A percentile compares a stretch with the other conserved stretches of the same genome.
Evolutionary conservation across 1,140 invertebrate genomes (phyloP).

Genomic region (Rhagoletis pomonella): DNA sequence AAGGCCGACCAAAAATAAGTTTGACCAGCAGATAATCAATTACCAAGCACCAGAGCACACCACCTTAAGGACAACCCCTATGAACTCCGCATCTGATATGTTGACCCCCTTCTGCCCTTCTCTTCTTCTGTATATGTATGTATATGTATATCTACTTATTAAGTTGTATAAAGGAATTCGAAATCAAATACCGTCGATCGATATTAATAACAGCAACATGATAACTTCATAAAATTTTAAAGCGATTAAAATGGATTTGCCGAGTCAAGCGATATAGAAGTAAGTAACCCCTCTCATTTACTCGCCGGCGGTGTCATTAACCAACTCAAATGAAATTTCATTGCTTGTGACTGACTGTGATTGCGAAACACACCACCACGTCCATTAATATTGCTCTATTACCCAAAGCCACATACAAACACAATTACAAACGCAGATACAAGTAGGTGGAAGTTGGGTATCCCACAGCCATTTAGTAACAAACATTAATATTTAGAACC

Average conservation of each 20-base stretch:
- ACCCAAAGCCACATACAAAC: not conserved
- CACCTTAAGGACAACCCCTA: too few relatives aligned
- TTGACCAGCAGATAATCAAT: too few relatives aligned
- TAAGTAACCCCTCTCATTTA: not conserved
- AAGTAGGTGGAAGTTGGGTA: not conserved
- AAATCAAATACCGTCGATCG: not conserved
- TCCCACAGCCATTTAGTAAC: not conserved
- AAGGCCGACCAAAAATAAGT: too few relatives aligned
- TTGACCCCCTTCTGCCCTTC: too few relatives aligned
- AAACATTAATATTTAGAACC: slow-evolving; percentile 32
- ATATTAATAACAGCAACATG: not conserved
- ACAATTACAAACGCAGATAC: not conserved
- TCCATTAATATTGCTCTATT: not conserved
- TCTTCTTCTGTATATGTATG: too few relatives aligned
- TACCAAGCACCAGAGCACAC: too few relatives aligned
- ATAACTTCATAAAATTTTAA: slow-evolving; percentile 16
- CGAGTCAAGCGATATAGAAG: too few relatives aligned
- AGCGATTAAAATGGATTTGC: not conserved
- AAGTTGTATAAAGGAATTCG: not conserved
- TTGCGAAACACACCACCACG: not conserved
- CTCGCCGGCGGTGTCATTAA: slow-evolving; percentile 20
- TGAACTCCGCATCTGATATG: too few relatives aligned
- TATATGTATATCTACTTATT: too few relatives aligned
- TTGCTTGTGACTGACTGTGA: slow-evolving; percentile 8
- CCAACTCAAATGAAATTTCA: slow-evolving; percentile 27